Evolutionary conservation across 64 coral and sea anemone genomes (phyloP), one percentile per base, ranked within the genome.

Genomic region (Trachythela sp.): DNA sequence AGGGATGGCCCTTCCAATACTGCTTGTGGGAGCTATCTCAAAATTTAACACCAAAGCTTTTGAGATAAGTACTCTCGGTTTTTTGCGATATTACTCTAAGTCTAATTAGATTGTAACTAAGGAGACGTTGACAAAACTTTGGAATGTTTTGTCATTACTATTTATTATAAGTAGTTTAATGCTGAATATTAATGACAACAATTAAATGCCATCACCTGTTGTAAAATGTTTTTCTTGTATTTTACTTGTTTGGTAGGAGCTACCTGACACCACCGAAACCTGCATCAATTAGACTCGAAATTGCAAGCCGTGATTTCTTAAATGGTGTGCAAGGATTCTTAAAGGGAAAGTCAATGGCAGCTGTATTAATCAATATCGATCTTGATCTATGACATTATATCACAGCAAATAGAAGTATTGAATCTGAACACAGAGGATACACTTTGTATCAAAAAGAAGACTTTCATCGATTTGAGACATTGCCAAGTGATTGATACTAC

Each of bases 331-430:
- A 80, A 36, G 33, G 7, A 80, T 30, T n/a, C 26, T 83, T 91
- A 9, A 72, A 48, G 35, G 70, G 90, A 0, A 86, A 11, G 41
- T 72, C 56, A 15, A 77, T 48, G 39, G 58, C n/a, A 9, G 51
- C 90, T 18, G 40, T 72, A 1, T 38, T 31, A 35, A 37, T 91
- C 14, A 34, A 38, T 11, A 91, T 91, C 0, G 40, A 91, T 13
- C 84, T 48, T 37, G 90, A 91, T 77, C 84, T 91, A 2, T 91
- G 84, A 84, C 56, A 58, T 15, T 91, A 86, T 35, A 36, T 86
- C 29, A 40, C 48, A 22, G 41, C 83, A 2, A 41, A 71, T 22
- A 86, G 86, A 24, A 84, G 90, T 15, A 83, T 27, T 32, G 83
- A 54, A 13, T 91, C 59, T 10, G 14, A 76, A 37, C 90, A 91